phyloP scores from a whole-genome alignment of 37 sponge, comb jelly and placozoan genomes.

The Ianthella basta region DNA sequence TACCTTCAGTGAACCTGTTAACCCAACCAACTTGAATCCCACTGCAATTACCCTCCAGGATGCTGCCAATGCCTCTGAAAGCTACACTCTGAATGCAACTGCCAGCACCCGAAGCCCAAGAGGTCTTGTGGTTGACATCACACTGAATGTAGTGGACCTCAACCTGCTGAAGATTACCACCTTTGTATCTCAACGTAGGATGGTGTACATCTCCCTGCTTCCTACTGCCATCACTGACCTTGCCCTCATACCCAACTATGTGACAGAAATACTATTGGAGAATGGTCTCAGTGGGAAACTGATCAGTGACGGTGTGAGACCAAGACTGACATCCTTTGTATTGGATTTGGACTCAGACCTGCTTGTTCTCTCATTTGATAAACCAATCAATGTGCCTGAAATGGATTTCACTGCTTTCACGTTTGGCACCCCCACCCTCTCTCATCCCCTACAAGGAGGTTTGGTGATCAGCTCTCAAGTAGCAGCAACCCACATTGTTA shows the following conservation, averaged over 20 bases:
- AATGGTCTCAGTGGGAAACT: slow-evolving; percentile 59
- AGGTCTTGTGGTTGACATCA: slow-evolving; percentile 44
- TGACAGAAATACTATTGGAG: slow-evolving; percentile 37
- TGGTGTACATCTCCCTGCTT: slow-evolving; percentile 52
- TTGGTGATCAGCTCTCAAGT: slow-evolving; percentile 36
- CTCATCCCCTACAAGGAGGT: slow-evolving; percentile 1
- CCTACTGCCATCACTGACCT: slow-evolving; percentile 60
- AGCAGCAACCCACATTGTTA: slow-evolving; percentile 40
- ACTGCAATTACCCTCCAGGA: slow-evolving; percentile 67
- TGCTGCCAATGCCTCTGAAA: slow-evolving; percentile 43
- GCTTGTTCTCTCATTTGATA: slow-evolving; percentile 74
- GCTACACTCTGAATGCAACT: slow-evolving; percentile 62
- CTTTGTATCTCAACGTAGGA: slow-evolving; percentile 26
- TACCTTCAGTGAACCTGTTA: slow-evolving; percentile 82
- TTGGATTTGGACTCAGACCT: slow-evolving; percentile 68
- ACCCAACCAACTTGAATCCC: slow-evolving; percentile 53
- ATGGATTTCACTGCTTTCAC: slow-evolving; percentile 49
- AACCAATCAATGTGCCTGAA: slow-evolving; percentile 46
- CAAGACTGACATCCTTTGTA: slow-evolving; percentile 48
- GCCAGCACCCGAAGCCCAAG: slow-evolving; percentile 32
- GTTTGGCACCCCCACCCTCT: neutral
- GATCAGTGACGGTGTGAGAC: slow-evolving; percentile 54
- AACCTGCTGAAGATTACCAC: slow-evolving; percentile 68
- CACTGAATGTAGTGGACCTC: slow-evolving; percentile 55
- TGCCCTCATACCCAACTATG: slow-evolving; percentile 64